phyloP scores from a whole-genome alignment of 2,797 vertebrate genomes.

The Scomberomorus guttatus region DNA sequence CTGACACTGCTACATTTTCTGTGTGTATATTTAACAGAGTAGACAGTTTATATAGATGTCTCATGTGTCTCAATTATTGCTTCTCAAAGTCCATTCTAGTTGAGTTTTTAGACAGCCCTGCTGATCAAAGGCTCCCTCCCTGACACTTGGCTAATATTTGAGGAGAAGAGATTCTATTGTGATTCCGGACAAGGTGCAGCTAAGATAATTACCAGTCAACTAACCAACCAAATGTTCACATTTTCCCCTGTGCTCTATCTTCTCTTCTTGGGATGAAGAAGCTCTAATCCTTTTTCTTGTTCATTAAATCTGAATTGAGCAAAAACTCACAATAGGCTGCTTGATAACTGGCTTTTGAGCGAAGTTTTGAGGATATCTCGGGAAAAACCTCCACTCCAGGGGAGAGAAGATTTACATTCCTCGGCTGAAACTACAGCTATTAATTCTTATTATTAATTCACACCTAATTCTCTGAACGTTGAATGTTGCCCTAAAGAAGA shows the following conservation, averaged over 20 bases:
- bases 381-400: slow-evolving; percentile 1
- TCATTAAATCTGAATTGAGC: slow-evolving; percentile 40
- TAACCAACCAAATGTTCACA: slow-evolving; percentile 32
- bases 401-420: slow-evolving; percentile 42
- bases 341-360: slow-evolving; percentile 46
- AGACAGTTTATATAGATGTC: neutral
- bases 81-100: neutral
- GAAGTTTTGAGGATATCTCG: slow-evolving; percentile 12
- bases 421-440: neutral
- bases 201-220: slow-evolving; percentile 54
- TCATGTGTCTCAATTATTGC: slow-evolving; percentile 18
- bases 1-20: slow-evolving; percentile 7
- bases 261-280: slow-evolving; percentile 16
- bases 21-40: neutral
- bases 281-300: slow-evolving; percentile 62
- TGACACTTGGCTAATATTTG: slow-evolving; percentile 15
- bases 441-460: slow-evolving; percentile 13
- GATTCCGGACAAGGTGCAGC: slow-evolving; percentile 24
- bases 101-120: neutral
- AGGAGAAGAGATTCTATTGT: slow-evolving; percentile 25
- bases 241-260: neutral
- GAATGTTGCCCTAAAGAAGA: neutral
- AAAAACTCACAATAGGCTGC: neutral
- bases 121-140: slow-evolving; percentile 33
- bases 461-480: neutral